Percentiles rank a stretch among this genome's conserved stretches.
These are phyloP conservation scores for Rutpela maculata DNA, from an alignment of 2,888 invertebrate species.

Conservation along the genomic window DNA sequence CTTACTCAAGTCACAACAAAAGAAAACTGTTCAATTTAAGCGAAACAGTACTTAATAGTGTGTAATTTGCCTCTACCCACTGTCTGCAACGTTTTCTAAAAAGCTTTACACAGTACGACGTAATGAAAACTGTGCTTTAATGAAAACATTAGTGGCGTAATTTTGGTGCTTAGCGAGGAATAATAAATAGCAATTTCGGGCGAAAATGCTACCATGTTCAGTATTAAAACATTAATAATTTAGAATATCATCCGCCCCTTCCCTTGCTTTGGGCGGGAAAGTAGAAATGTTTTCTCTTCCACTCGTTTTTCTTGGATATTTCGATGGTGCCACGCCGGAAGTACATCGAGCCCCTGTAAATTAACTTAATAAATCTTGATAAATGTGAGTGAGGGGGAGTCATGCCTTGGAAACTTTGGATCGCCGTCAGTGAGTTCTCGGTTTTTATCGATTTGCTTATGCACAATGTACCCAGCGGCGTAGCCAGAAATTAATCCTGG, in stretches of 20 bases:
- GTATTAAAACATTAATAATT: constrained; percentile 30
- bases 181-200: constrained; percentile 33
- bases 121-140: constrained; percentile 25
- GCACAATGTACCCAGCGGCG: not conserved
- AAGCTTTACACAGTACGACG: constrained; percentile 7
- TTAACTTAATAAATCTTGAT: constrained; percentile 39
- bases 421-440: constrained; percentile 6
- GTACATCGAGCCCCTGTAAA: constrained; percentile 28
- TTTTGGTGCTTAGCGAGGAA: constrained; percentile 10
- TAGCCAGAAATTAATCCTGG: too few relatives aligned
- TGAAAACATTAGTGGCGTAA: constrained; percentile 34
- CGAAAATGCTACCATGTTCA: constrained; percentile 18
- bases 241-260: not conserved
- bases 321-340: constrained; percentile 18
- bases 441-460: not conserved
- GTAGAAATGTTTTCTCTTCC: constrained; percentile 5
- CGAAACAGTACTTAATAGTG: not conserved
- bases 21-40: not conserved
- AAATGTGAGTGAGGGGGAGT: constrained; percentile 24
- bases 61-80: not conserved
- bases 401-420: constrained; percentile 10
- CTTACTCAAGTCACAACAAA: too few relatives aligned
- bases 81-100: not conserved
- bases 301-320: constrained; percentile 12
- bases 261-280: not conserved